phyloP scores from a whole-genome alignment of 2,888 invertebrate species.

The Tethea ocularis region DNA sequence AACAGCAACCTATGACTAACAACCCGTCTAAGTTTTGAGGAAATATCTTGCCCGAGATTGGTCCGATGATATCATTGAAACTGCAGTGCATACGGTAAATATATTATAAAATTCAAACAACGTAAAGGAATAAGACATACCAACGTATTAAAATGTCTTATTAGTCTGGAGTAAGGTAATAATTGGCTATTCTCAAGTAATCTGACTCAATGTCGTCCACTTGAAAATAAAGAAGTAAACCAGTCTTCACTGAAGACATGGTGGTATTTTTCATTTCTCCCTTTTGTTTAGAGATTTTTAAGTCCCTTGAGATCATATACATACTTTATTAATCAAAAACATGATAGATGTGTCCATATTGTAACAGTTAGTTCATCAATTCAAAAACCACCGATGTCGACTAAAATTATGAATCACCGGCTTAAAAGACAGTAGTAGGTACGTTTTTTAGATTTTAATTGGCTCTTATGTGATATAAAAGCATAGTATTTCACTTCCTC shows the following conservation, averaged over 20 bases:
- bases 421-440: slow-evolving; percentile 17
- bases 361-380: background rate
- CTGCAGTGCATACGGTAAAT: background rate
- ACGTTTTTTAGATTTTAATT: slow-evolving; percentile 44
- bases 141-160: too few species aligned
- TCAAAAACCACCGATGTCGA: slow-evolving; percentile 27
- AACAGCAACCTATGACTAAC: background rate
- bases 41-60: slow-evolving; percentile 3
- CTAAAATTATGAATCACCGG: slow-evolving; percentile 11
- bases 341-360: background rate
- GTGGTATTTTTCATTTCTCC: too few species aligned
- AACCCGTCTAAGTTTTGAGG: slow-evolving; percentile 4
- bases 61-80: background rate
- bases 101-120: background rate
- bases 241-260: too few species aligned
- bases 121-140: too few species aligned
- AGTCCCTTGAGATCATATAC: too few species aligned
- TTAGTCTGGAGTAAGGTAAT: too few species aligned
- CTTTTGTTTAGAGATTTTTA: too few species aligned
- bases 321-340: background rate
- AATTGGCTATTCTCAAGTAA: too few species aligned
- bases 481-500: slow-evolving; percentile 47
- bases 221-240: too few species aligned
- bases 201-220: too few species aligned
- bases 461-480: slow-evolving; percentile 42